Conservation (phyloP, 2,888 invertebrate species). For the Lydus trimaculatus region DNA sequence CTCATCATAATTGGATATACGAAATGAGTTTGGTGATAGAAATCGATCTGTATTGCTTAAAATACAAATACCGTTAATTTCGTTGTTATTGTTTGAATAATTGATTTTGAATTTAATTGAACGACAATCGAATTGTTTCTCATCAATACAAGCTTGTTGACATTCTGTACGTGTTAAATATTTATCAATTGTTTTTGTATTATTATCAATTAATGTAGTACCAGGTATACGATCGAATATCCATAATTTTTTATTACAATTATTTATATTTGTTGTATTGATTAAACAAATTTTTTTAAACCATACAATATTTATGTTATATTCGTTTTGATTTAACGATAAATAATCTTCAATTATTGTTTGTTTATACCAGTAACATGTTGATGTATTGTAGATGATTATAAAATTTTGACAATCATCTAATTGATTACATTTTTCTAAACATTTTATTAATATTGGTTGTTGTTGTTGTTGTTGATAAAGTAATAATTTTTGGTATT, state of each 20-base stretch:
- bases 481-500: conserved; percentile 42
- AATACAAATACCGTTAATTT: conserved; percentile 68
- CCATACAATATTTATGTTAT: conserved; percentile 67
- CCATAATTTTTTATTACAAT: conserved; percentile 72
- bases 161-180: conserved; percentile 73
- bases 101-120: conserved; percentile 63
- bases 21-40: conserved; percentile 78
- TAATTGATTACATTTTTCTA: conserved; percentile 50
- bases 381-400: conserved; percentile 52
- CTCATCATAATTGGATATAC: conserved; percentile 76
- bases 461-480: conserved; percentile 40
- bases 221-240: conserved; percentile 78
- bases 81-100: conserved; percentile 26
- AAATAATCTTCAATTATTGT: conserved; percentile 44
- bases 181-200: conserved; percentile 67
- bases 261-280: conserved; percentile 63
- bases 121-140: conserved; percentile 64
- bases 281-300: conserved; percentile 71
- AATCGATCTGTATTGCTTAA: conserved; percentile 78
- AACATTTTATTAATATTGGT: conserved; percentile 55
- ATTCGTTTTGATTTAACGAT: conserved; percentile 53
- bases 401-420: conserved; percentile 56
- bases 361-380: conserved; percentile 54
- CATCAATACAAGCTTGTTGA: conserved; percentile 68
- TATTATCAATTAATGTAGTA: conserved; percentile 74